Base-by-base conservation (phyloP, 1,140 invertebrate species). In the Harlomillsia oculata region DNA sequence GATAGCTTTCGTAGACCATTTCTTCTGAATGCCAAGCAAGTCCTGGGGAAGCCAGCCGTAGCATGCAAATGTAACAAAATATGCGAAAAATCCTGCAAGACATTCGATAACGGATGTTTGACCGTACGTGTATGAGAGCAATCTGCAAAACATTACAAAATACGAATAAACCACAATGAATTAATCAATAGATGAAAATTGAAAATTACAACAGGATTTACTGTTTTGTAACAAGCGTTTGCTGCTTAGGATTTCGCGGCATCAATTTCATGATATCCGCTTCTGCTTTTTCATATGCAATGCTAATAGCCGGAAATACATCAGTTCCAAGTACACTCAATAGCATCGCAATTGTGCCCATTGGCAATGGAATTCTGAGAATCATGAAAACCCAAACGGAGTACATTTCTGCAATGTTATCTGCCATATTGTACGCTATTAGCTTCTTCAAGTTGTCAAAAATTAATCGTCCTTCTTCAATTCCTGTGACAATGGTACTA, bases 181-280 rank as follows among this genome's bases (percentile, higher is more conserved):
- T 14, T 51, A 20, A 39, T 18, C 23, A 25, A 14, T 11, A 30
- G 34, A 30, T 49, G 29, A 6, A 16, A 41, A 41, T 11, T 16
- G 21, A 39, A 39, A 43, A n/a, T 28, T 30, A 3, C 14, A 29
- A 48, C 20, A 18, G 25, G 4, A n/a, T 53, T 66, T 69, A 71
- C 69, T 80, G 75, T 66, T 79, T 74, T 67, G 82, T 82, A 18
- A 83, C 82, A 50, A 83, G 73, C 70, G 80, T 82, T 67, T 83
- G 81, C 40, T 73, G 74, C 61, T 75, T 63, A n/a, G 81, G 80
- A 71, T 84, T 77, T 67, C 82, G 73, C 32, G 81, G 82, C 61
- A 72, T 72, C 59, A 81, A 71, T 69, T 83, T 82, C 81, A 83
- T 84, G 67, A 83, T 83, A 69, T 83, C 81, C 55, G 72, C 75